Evolutionary conservation across 1,140 invertebrate genomes (phyloP).

Genomic region (Andrena cerasifolii): DNA sequence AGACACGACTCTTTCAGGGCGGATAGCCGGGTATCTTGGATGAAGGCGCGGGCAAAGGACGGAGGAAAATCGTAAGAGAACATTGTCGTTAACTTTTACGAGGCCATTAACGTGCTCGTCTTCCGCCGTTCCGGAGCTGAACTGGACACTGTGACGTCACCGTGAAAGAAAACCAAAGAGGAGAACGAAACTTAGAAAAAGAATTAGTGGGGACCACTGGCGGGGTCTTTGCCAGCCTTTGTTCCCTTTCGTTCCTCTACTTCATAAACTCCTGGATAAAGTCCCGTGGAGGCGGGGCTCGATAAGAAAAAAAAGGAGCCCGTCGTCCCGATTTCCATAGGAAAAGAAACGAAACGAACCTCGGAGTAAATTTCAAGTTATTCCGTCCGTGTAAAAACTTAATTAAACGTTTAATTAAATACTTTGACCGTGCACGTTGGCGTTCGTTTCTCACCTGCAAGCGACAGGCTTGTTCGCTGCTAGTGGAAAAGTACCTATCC

Average conservation of each 20-base stretch:
- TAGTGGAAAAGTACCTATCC: slow-evolving; percentile 34
- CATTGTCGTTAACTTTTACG: slow-evolving; percentile 83
- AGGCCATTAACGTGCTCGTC: slow-evolving; percentile 80
- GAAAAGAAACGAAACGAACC: slow-evolving; percentile 50
- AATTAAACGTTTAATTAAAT: slow-evolving; percentile 25
- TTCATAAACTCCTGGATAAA: slow-evolving; percentile 43
- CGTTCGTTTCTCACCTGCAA: slow-evolving; percentile 1
- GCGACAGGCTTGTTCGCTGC: slow-evolving; percentile 2
- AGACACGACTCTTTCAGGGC: slow-evolving; percentile 53
- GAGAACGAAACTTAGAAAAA: slow-evolving; percentile 61
- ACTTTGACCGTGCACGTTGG: not conserved
- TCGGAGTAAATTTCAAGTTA: not conserved
- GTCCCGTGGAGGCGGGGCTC: slow-evolving; percentile 17
- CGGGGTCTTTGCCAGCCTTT: slow-evolving; percentile 39
- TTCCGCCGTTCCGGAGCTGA: slow-evolving; percentile 72
- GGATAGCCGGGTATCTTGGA: slow-evolving; percentile 39
- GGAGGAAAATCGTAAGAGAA: slow-evolving; percentile 76
- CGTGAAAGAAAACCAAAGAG: slow-evolving; percentile 63
- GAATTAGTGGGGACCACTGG: slow-evolving; percentile 73
- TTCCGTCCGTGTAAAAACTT: not conserved
- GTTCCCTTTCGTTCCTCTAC: slow-evolving; percentile 38
- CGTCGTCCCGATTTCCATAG: slow-evolving; percentile 29
- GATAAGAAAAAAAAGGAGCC: no score
- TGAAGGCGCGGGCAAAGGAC: slow-evolving; percentile 42
- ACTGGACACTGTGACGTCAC: slow-evolving; percentile 78